These are phyloP conservation scores for Hozukius guyotensis DNA, from an alignment of 2,797 vertebrate genomes.

Conservation along the genomic window DNA sequence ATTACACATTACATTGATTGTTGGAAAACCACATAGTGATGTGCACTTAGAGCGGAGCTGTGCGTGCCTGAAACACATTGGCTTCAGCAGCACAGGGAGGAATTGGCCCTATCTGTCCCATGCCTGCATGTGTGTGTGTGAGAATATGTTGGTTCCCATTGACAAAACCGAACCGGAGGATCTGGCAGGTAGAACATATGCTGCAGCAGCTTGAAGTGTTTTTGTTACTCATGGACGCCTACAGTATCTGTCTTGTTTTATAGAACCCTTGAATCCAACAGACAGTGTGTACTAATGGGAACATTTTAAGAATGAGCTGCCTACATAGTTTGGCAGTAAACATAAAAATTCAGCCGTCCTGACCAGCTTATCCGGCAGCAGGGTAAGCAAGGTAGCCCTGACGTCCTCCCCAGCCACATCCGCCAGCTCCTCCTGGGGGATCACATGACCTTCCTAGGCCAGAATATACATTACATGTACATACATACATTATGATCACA, in stretches of 20 bases:
- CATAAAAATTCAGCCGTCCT: neutral
- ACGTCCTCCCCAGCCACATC: neutral
- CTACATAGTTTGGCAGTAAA: neutral
- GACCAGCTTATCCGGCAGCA: neutral
- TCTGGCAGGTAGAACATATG: constrained; percentile 4
- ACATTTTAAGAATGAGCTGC: neutral
- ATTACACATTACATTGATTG: constrained; percentile 34
- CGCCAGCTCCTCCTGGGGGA: neutral
- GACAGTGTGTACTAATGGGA: neutral
- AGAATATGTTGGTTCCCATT: constrained; percentile 5
- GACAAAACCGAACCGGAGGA: constrained; percentile 2
- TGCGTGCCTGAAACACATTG: constrained; percentile 25
- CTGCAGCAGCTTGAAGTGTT: neutral
- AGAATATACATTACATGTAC: neutral
- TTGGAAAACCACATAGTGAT: constrained; percentile 22
- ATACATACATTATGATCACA: neutral
- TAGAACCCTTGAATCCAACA: neutral
- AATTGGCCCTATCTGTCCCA: constrained; percentile 15
- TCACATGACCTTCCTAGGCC: neutral
- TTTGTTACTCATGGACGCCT: neutral
- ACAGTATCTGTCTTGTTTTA: neutral
- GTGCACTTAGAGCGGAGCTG: constrained; percentile 4
- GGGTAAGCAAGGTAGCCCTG: neutral
- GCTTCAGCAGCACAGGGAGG: neutral
- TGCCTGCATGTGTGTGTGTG: constrained; percentile 7